phyloP scores from a whole-genome alignment of 1,140 invertebrate genomes.

The Dreissena polymorpha region DNA sequence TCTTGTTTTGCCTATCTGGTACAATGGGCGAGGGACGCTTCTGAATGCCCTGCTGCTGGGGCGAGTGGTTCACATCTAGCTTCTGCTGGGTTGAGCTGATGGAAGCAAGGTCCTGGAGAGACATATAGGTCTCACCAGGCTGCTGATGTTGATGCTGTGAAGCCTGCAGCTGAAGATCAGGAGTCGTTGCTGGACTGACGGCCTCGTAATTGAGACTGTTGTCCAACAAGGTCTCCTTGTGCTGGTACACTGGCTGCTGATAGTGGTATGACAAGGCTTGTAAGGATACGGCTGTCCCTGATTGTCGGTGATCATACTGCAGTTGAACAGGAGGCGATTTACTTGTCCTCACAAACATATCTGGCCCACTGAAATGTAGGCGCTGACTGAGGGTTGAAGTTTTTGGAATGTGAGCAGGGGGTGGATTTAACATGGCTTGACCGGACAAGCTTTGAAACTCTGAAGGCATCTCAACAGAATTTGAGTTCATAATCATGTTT shows the following conservation, averaged over 20 bases:
- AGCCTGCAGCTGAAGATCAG: conserved; percentile 47
- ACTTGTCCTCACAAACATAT: conserved; percentile 30
- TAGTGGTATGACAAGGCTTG: conserved; percentile 50
- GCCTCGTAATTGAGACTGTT: conserved; percentile 75
- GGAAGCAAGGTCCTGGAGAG: conserved; percentile 64
- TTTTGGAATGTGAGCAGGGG: conserved; percentile 71
- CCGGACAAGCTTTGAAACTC: conserved; percentile 22
- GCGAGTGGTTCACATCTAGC: conserved; percentile 34
- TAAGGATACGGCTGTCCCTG: conserved; percentile 39
- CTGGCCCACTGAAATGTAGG: conserved; percentile 54
- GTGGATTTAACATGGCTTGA: conserved; percentile 64
- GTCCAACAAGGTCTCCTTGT: conserved; percentile 56
- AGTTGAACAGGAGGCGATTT: conserved; percentile 37
- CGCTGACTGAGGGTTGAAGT: conserved; percentile 32
- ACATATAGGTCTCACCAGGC: conserved; percentile 60
- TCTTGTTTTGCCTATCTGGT: conserved; percentile 30
- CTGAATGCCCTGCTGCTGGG: conserved; percentile 23
- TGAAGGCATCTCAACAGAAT: conserved; percentile 27
- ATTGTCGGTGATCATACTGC: conserved; percentile 48
- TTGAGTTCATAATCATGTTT: conserved; percentile 9
- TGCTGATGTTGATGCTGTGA: conserved; percentile 51
- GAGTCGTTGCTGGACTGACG: conserved; percentile 71
- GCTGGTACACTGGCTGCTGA: conserved; percentile 37
- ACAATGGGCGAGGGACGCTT: conserved; percentile 40
- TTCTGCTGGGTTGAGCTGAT: conserved; percentile 58